phyloP scores from a whole-genome alignment of 2,113 vertebrate genomes.

The Thalassoma bifasciatum region DNA sequence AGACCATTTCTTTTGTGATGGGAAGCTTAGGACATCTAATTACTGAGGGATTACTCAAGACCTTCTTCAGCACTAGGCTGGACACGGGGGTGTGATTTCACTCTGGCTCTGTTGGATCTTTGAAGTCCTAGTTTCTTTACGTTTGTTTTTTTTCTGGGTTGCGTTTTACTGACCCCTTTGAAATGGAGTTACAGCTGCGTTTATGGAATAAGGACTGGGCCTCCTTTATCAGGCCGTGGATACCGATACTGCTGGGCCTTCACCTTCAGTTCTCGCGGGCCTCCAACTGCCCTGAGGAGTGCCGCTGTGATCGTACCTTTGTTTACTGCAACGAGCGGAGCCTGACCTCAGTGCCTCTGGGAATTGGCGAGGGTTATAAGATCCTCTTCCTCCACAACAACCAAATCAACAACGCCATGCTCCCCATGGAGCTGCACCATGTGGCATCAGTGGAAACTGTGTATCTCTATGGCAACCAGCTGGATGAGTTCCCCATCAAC shows the following conservation, averaged over 20 bases:
- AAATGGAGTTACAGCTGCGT: conserved; percentile 90
- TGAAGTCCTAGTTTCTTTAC: conserved; percentile 6
- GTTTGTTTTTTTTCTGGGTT: conserved; percentile 52
- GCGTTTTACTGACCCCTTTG: conserved; percentile 59
- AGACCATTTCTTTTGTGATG: conserved; percentile 71
- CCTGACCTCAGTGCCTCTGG: conserved; percentile 99
- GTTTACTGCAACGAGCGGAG: conserved; percentile 99
- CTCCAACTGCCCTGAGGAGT: conserved; percentile 90
- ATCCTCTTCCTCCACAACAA: conserved; percentile 99
- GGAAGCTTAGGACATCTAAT: conserved; percentile 72
- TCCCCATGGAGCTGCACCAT: conserved; percentile 94
- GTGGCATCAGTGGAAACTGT: conserved; percentile 94
- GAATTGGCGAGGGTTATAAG: conserved; percentile 94
- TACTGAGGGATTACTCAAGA: conserved; percentile 79
- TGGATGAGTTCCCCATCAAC: conserved; percentile 98
- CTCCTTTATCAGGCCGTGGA: conserved; percentile 88
- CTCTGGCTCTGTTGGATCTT: conserved; percentile 50
- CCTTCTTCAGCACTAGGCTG: conserved; percentile 40
- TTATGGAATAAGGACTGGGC: conserved; percentile 87
- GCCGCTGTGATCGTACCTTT: conserved; percentile 94
- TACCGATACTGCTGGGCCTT: conserved; percentile 88
- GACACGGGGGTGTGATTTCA: conserved; percentile 41
- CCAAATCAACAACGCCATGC: conserved; percentile 99
- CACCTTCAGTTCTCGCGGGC: conserved; percentile 87
- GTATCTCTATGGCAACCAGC: conserved; percentile 95